These are phyloP conservation scores for Noctua janthe DNA, from an alignment of 2,888 invertebrate genomes.

Conservation along the genomic window DNA sequence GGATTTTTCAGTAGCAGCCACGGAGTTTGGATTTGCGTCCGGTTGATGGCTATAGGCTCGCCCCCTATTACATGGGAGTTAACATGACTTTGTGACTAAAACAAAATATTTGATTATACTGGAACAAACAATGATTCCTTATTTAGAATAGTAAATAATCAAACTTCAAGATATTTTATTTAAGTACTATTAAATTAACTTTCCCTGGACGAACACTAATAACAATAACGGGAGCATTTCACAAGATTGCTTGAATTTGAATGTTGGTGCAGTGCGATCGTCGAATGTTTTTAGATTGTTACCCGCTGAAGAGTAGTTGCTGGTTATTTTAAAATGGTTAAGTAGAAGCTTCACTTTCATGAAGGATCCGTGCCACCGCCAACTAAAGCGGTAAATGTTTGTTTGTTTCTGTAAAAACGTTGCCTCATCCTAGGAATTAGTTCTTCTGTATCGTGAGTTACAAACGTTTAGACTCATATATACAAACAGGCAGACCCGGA, in stretches of 20 bases:
- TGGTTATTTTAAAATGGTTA: not conserved
- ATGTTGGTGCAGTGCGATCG: constrained; percentile 7
- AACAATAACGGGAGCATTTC: constrained; percentile 13
- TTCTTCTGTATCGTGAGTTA: too few relatives aligned
- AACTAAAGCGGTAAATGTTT: not conserved
- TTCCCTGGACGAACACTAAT: constrained; percentile 13
- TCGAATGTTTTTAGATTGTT: constrained; percentile 33
- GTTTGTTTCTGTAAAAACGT: not conserved
- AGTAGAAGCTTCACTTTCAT: not conserved
- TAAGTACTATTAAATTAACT: not conserved
- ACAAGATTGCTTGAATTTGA: constrained; percentile 24
- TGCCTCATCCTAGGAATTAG: too few relatives aligned
- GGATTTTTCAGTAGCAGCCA: too few relatives aligned
- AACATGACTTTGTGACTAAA: not conserved
- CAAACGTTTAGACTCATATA: too few relatives aligned
- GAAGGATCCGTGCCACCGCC: not conserved
- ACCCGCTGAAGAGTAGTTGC: constrained; percentile 8
- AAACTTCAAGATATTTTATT: not conserved
- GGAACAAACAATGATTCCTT: not conserved
- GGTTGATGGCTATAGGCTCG: too few relatives aligned
- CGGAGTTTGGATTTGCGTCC: too few relatives aligned
- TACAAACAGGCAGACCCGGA: not conserved
- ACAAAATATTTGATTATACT: not conserved
- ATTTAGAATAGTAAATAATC: not conserved
- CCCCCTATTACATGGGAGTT: too few relatives aligned